Evolutionary conservation across 2,113 vertebrate genomes (phyloP), one percentile per base, ranked within the genome.

Genomic region (Abramis brama): DNA sequence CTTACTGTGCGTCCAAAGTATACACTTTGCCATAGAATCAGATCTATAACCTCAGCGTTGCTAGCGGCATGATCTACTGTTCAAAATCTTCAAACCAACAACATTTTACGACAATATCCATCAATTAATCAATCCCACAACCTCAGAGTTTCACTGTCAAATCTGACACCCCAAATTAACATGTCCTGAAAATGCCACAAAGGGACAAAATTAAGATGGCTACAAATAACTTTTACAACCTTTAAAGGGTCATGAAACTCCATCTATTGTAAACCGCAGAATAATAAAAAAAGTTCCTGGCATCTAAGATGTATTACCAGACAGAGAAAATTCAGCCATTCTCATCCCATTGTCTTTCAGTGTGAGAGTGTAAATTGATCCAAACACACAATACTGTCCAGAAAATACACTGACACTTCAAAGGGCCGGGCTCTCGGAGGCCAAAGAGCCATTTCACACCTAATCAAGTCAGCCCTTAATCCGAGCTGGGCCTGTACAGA

Each of bases 391-490:
- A n/a, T 85, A 50, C 62, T 74, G 45, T 84, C 74, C 81, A 50
- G 75, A 80, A 60, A 52, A 15, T 43, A 73, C 81, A 55, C 60
- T 79, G 71, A 36, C 73, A 87, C 85, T 89, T 87, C 85, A 83
- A 88, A 90, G 70, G 39, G 60, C 68, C 36, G 36, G 84, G 59
- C 74, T 84, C 86, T 59, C 66, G n/a, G 62, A 73, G 75, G 74
- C 88, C 50, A 57, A 75, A 84, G 89, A 91, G 84, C 84, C 83
- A 88, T 88, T 87, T 86, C 88, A 86, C 88, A 91, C 87, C 87
- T 79, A 89, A 91, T 89, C 87, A 91, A 86, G 73, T 83, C 81
- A 76, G 88, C 76, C 78, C 55, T 77, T 91, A 91, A 91, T 89
- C 88, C 89, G 45, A 39, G 66, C 55, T 75, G 82, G 84, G 71